A percentile compares a stretch with the other conserved stretches of the same genome.
Evolutionary conservation across 2,888 invertebrate species (phyloP).

Genomic region (Muscina levida): DNA sequence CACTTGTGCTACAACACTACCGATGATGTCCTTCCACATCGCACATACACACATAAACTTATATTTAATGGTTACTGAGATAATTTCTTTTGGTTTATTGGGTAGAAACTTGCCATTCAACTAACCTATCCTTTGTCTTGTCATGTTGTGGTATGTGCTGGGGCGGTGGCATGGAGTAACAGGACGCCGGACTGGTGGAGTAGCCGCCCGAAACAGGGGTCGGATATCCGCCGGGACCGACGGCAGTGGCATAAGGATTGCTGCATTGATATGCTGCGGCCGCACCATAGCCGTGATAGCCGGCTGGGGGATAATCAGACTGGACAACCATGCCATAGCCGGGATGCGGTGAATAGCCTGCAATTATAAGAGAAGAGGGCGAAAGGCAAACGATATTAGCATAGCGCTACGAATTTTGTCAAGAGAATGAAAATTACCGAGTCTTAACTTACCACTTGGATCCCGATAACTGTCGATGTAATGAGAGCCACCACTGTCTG

Average conservation of each 20-base stretch:
- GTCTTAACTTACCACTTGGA: slow-evolving; percentile 89
- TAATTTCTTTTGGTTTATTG: background rate
- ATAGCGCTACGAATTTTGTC: background rate
- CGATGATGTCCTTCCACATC: slow-evolving; percentile 37
- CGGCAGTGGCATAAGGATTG: slow-evolving; percentile 80
- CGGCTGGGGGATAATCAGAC: slow-evolving; percentile 89
- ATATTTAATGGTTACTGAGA: slow-evolving; percentile 43
- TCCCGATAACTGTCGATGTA: slow-evolving; percentile 93
- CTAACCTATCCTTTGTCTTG: slow-evolving; percentile 82
- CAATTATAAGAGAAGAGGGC: background rate
- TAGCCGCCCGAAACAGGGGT: slow-evolving; percentile 87
- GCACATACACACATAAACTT: slow-evolving; percentile 30
- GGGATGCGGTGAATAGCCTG: slow-evolving; percentile 93
- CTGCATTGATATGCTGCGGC: slow-evolving; percentile 83
- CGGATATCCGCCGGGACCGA: slow-evolving; percentile 83
- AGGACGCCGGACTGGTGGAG: slow-evolving; percentile 85
- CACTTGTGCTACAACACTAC: slow-evolving; percentile 19
- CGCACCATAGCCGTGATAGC: slow-evolving; percentile 86
- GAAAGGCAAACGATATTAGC: slow-evolving; percentile 8
- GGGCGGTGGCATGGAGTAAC: slow-evolving; percentile 94
- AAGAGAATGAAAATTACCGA: too few relatives aligned
- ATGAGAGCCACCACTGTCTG: slow-evolving; percentile 93
- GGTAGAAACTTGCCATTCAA: slow-evolving; percentile 70
- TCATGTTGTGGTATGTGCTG: slow-evolving; percentile 89
- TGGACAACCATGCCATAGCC: slow-evolving; percentile 90